phyloP scores from a whole-genome alignment of 2,797 vertebrate species.

The Lepus townsendii region DNA sequence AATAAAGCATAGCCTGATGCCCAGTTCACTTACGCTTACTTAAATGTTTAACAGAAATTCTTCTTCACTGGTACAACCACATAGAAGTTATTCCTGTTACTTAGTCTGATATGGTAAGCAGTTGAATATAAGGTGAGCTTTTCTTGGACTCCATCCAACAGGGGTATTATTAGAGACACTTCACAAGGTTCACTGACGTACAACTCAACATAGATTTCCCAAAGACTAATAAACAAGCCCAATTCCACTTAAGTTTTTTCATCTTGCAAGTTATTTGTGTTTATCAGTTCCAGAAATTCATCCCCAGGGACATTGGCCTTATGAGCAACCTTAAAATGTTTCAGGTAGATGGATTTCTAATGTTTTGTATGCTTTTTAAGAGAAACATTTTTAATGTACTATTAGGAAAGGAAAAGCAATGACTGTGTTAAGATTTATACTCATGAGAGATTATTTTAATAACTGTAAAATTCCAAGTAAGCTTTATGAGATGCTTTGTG shows the following conservation, averaged over 20 bases:
- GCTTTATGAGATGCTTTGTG: not conserved
- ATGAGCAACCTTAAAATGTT: not conserved
- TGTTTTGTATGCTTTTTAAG: not conserved
- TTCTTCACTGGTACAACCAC: not conserved
- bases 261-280: slow-evolving; percentile 25
- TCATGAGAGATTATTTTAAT: slow-evolving; percentile 27
- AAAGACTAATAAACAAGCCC: not conserved
- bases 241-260: slow-evolving; percentile 21
- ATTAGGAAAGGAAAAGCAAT: slow-evolving; percentile 18
- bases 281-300: slow-evolving; percentile 36
- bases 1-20: not conserved
- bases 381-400: slow-evolving; percentile 16
- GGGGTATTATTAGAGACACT: not conserved
- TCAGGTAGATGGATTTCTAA: not conserved
- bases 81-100: slow-evolving; percentile 27
- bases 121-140: slow-evolving; percentile 41
- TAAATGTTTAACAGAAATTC: slow-evolving; percentile 52
- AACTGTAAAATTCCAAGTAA: slow-evolving; percentile 47
- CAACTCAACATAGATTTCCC: not conserved
- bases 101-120: slow-evolving; percentile 15
- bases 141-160: not conserved
- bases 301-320: not conserved
- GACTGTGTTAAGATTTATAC: not conserved
- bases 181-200: not conserved
- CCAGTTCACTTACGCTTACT: not conserved